Conservation (phyloP, 2,888 invertebrate species). For the Baccha elongata region DNA sequence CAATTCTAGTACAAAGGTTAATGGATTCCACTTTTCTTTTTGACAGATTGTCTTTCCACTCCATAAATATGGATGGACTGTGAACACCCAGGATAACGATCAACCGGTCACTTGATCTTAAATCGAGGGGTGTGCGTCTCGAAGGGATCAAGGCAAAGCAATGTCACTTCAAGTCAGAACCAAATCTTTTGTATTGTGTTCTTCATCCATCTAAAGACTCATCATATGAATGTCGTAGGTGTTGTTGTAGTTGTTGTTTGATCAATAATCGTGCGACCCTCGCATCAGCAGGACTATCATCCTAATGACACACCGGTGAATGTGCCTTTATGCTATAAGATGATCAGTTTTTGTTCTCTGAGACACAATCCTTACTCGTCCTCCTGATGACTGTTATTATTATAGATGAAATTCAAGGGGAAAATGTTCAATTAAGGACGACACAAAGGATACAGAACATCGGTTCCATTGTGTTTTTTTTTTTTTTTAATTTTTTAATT, state of each 20-base stretch:
- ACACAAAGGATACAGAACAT: constrained; percentile 35
- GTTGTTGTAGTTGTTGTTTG: constrained; percentile 60
- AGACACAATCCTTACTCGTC: constrained; percentile 19
- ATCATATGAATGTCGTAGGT: constrained; percentile 36
- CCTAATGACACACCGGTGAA: constrained; percentile 70
- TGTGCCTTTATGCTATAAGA: constrained; percentile 47
- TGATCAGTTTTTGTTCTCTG: constrained; percentile 27
- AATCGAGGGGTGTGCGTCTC: constrained; percentile 58
- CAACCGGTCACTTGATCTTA: constrained; percentile 40
- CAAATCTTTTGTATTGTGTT: constrained; percentile 33
- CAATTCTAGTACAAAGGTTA: constrained; percentile 62
- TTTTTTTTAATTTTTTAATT: background rate
- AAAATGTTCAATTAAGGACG: constrained; percentile 61
- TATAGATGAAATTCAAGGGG: constrained; percentile 28
- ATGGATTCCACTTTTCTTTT: constrained; percentile 69
- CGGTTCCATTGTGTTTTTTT: constrained; percentile 54
- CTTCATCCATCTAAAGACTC: constrained; percentile 18
- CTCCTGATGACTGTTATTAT: constrained; percentile 69
- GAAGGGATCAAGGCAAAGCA: constrained; percentile 36
- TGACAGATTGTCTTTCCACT: constrained; percentile 64
- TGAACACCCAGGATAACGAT: constrained; percentile 38
- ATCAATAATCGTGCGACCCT: constrained; percentile 70
- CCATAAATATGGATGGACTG: constrained; percentile 5
- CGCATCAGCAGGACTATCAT: constrained; percentile 56
- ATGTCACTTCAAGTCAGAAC: constrained; percentile 64